Conservation (phyloP, 2,888 invertebrate species). For the Calephelis perditalis region DNA sequence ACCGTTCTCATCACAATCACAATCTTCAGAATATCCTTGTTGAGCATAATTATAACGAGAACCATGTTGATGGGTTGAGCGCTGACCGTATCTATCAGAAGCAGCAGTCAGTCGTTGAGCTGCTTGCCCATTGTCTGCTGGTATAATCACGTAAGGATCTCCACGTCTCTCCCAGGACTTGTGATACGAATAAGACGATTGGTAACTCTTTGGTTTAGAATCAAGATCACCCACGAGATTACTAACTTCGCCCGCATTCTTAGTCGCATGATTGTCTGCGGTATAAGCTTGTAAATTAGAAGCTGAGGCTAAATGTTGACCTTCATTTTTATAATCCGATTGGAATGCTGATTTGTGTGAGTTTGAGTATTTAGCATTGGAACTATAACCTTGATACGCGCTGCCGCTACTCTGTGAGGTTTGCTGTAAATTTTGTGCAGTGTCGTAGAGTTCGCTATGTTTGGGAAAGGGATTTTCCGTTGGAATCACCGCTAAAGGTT, state of each 20-base stretch:
- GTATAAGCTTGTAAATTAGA: constrained; percentile 16
- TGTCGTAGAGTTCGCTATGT: constrained; percentile 55
- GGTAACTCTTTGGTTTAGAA: constrained; percentile 62
- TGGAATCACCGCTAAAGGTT: constrained; percentile 41
- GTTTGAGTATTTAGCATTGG: constrained; percentile 41
- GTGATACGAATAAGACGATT: constrained; percentile 70
- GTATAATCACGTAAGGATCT: constrained; percentile 67
- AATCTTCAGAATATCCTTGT: constrained; percentile 35
- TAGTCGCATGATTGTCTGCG: constrained; percentile 5
- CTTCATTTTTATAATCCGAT: constrained; percentile 32
- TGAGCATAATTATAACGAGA: constrained; percentile 43
- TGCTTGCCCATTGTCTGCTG: constrained; percentile 41
- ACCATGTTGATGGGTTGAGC: constrained; percentile 44
- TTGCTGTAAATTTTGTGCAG: constrained; percentile 39
- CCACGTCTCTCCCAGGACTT: constrained; percentile 74
- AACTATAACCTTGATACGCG: constrained; percentile 38
- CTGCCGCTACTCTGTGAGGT: constrained; percentile 33
- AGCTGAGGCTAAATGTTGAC: constrained; percentile 31
- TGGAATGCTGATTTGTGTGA: constrained; percentile 42
- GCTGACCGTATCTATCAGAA: constrained; percentile 37
- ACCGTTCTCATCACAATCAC: constrained; percentile 47
- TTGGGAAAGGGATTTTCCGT: constrained; percentile 43
- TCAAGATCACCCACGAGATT: constrained; percentile 40
- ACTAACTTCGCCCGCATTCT: constrained; percentile 31
- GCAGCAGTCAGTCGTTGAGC: constrained; percentile 47